A percentile compares a stretch with the other conserved stretches of the same genome.
Conservation (phyloP, 2,797 vertebrate species). For the Xenopus petersii region DNA sequence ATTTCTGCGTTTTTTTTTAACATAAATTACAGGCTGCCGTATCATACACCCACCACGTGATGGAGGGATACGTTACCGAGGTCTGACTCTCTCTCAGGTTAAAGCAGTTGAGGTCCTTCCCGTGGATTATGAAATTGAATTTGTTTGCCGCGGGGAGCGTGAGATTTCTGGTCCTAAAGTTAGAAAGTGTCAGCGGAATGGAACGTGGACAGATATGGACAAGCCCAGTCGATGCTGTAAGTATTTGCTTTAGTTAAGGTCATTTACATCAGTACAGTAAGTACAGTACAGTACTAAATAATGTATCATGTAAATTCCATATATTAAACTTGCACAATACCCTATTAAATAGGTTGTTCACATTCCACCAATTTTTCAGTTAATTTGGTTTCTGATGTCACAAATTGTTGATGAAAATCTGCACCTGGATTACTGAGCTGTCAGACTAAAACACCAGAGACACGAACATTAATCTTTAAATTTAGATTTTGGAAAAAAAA, state of each 20-base stretch:
- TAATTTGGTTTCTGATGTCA: too few relatives aligned
- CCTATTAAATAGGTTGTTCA: too few relatives aligned
- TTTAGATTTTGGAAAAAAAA: too few relatives aligned
- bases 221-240: conserved; percentile 84
- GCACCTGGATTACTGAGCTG: too few relatives aligned
- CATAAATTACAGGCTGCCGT: conserved; percentile 73
- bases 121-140: conserved; percentile 92
- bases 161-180: conserved; percentile 89
- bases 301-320: too few relatives aligned
- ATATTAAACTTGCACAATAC: too few relatives aligned
- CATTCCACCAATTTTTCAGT: too few relatives aligned
- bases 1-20: background rate
- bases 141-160: conserved; percentile 85
- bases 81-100: conserved; percentile 88
- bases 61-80: conserved; percentile 89
- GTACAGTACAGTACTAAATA: too few relatives aligned
- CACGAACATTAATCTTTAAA: too few relatives aligned
- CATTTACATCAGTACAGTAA: too few relatives aligned
- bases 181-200: conserved; percentile 84
- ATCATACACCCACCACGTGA: conserved; percentile 90
- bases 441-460: too few relatives aligned
- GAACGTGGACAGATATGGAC: conserved; percentile 86
- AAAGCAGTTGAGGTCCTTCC: conserved; percentile 85
- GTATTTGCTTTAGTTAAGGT: conserved; percentile 50
- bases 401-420: too few relatives aligned